Conservation (phyloP, 2,888 invertebrate genomes). For the Drosophila robusta region DNA sequence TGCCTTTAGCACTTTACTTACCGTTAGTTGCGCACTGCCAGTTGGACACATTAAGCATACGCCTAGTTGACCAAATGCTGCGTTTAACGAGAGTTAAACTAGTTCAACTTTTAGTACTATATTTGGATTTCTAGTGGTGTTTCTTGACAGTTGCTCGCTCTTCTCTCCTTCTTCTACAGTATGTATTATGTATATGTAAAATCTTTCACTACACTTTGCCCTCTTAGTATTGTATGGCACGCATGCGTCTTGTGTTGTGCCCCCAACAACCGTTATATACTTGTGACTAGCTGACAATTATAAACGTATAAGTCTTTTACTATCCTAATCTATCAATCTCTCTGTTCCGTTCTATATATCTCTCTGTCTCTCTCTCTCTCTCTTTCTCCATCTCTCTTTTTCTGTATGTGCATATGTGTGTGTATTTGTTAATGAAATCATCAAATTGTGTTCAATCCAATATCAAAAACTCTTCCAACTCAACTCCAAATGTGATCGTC, state of each 20-base stretch:
- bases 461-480: slow-evolving; percentile 49
- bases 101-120: slow-evolving; percentile 1
- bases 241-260: slow-evolving; percentile 44
- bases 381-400: slow-evolving; percentile 37
- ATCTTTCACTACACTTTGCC: slow-evolving; percentile 26
- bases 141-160: slow-evolving; percentile 12
- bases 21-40: slow-evolving; percentile 20
- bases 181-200: slow-evolving; percentile 12
- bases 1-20: slow-evolving; percentile 26
- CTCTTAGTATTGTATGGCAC: slow-evolving; percentile 64
- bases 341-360: slow-evolving; percentile 42
- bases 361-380: slow-evolving; percentile 19
- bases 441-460: slow-evolving; percentile 72
- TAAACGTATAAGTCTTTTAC: slow-evolving; percentile 37
- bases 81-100: not conserved
- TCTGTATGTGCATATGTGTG: slow-evolving; percentile 45
- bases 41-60: slow-evolving; percentile 35
- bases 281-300: slow-evolving; percentile 21
- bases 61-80: slow-evolving; percentile 22
- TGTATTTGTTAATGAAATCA: slow-evolving; percentile 65
- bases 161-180: slow-evolving; percentile 2
- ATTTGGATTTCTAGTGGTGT: slow-evolving; percentile 21
- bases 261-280: slow-evolving; percentile 8
- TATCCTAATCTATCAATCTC: slow-evolving; percentile 45
- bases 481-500: slow-evolving; percentile 45